Base-by-base conservation (phyloP, 1,140 invertebrate genomes). In the Chironomus tepperi region DNA sequence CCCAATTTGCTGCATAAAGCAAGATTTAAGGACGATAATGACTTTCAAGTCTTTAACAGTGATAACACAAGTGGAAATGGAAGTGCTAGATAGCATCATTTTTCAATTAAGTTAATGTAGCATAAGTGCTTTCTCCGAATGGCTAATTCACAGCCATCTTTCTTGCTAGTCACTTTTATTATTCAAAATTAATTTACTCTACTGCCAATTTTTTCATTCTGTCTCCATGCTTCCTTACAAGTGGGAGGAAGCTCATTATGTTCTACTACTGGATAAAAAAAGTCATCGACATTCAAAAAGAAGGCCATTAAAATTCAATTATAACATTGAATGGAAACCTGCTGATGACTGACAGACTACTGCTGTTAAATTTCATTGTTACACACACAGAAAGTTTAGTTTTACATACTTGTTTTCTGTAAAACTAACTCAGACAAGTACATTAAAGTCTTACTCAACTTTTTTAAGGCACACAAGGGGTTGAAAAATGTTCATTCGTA, bases 71-170 rank as follows among this genome's bases (percentile, higher is more conserved):
- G 24, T 34, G 24, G 24, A 34, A 34, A 34, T 34, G 24, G 24
- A 34, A 34, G 24, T 34, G 24, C 24, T 34, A 57, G 47, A n/a
- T 57, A 57, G 65, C 65, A 70, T 70, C 65, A 70, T 70, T 70
- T 70, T 70, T 18, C 19, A 70, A 70, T 70, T 70, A 70, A 70
- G 65, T 70, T 70, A 70, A 70, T 70, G 65, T 18, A 18, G 16
- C 19, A 19, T 19, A 70, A 70, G 65, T 21, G 19, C 65, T 70
- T 70, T 70, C 47, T 57, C n/a, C 47, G 47, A 57, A 57, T 57
- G 47, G 47, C 47, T 57, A 57, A 57, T 57, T 57, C 47, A 57
- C 24, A 2, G 24, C 8, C 47, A 57, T 57, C 47, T 57, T 47
- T 57, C 10, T 57, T 57, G 12, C 47, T 3, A 57, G 12, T n/a